Evolutionary conservation across 1,140 invertebrate genomes (phyloP).

Genomic region (Hirudo medicinalis): DNA sequence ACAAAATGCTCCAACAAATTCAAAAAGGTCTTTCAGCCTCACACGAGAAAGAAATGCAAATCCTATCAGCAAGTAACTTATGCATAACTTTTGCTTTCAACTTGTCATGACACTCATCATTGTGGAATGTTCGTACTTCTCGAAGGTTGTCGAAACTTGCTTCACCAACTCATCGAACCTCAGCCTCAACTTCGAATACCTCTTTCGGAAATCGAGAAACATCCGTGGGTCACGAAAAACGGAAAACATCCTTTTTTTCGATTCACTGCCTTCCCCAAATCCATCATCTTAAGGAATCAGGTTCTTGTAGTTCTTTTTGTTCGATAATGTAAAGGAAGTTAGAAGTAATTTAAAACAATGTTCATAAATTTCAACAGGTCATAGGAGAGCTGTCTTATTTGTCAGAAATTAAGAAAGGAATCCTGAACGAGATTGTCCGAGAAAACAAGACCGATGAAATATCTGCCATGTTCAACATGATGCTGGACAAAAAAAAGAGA

Average conservation of each 20-base stretch:
- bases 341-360: too few species aligned
- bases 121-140: slow-evolving; percentile 6
- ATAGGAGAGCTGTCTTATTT: slow-evolving; percentile 32
- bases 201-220: slow-evolving; percentile 34
- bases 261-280: slow-evolving; percentile 31
- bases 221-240: slow-evolving; percentile 37
- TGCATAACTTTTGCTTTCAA: background rate
- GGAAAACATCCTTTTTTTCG: slow-evolving; percentile 34
- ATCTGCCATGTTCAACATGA: slow-evolving; percentile 42
- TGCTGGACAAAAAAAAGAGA: slow-evolving; percentile 32
- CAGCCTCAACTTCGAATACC: slow-evolving; percentile 34
- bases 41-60: slow-evolving; percentile 35
- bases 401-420: slow-evolving; percentile 31
- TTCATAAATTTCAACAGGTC: slow-evolving; percentile 25
- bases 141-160: slow-evolving; percentile 35
- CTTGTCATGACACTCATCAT: background rate
- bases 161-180: slow-evolving; percentile 38
- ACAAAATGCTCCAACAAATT: slow-evolving; percentile 50
- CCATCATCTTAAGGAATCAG: slow-evolving; percentile 33
- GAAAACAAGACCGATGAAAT: slow-evolving; percentile 38
- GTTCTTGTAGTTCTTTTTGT: slow-evolving; percentile 24
- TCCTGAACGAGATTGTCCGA: slow-evolving; percentile 36
- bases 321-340: too few species aligned
- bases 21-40: slow-evolving; percentile 45
- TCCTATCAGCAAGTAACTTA: slow-evolving; percentile 30